Conservation (phyloP, 2,797 vertebrate species). For the Taenioides sp. region DNA sequence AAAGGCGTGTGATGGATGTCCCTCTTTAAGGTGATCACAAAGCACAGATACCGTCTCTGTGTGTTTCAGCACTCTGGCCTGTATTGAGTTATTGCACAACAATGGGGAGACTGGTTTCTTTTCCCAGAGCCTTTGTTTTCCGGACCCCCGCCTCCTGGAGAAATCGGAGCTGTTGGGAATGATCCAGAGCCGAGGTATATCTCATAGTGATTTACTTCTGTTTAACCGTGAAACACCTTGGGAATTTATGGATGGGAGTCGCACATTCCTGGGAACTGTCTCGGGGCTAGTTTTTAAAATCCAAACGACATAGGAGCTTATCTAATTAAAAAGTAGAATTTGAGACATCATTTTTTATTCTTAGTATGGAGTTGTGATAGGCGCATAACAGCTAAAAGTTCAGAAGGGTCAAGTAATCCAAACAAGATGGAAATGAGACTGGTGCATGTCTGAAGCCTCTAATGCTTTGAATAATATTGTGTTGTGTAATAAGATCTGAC, state of each 20-base stretch:
- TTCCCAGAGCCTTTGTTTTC: conserved; percentile 64
- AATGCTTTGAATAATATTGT: conserved; percentile 20
- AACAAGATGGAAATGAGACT: conserved; percentile 33
- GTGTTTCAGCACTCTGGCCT: conserved; percentile 23
- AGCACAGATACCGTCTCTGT: conserved; percentile 17
- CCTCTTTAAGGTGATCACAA: neutral
- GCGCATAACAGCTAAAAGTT: conserved; percentile 23
- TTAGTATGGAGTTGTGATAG: conserved; percentile 2
- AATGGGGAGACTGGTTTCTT: conserved; percentile 48
- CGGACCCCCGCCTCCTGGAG: conserved; percentile 53
- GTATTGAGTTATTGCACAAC: conserved; percentile 42
- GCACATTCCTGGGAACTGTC: conserved; percentile 19
- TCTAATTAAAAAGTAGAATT: conserved; percentile 11
- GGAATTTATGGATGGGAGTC: conserved; percentile 55
- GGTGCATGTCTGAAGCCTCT: conserved; percentile 10
- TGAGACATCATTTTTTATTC: neutral
- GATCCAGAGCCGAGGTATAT: conserved; percentile 50
- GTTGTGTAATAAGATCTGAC: conserved; percentile 19
- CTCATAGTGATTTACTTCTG: conserved; percentile 58
- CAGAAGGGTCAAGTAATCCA: conserved; percentile 14
- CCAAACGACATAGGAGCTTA: conserved; percentile 1
- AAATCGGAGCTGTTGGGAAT: conserved; percentile 70
- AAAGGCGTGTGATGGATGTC: neutral
- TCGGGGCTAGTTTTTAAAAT: conserved; percentile 21
- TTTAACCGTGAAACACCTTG: conserved; percentile 47